A percentile compares a stretch with the other conserved stretches of the same genome.
phyloP scores from a whole-genome alignment of 2,888 invertebrate genomes.

The Ophion ventricosus region DNA sequence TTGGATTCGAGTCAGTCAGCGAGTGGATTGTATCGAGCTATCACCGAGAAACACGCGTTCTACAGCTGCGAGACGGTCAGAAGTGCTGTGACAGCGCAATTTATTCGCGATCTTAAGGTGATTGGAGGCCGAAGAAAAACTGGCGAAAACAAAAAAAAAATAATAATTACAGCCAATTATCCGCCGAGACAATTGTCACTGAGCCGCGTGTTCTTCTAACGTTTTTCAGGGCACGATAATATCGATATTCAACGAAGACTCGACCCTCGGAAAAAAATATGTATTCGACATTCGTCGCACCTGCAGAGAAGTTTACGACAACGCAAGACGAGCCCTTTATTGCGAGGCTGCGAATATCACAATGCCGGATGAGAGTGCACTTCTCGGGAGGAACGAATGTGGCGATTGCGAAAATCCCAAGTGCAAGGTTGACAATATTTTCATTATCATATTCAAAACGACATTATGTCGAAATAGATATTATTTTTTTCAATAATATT shows the following conservation, averaged over 20 bases:
- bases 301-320: conserved; percentile 95
- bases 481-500: not conserved
- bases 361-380: conserved; percentile 78
- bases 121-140: conserved; percentile 32
- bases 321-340: conserved; percentile 91
- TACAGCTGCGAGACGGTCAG: conserved; percentile 96
- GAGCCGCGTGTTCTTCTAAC: not conserved
- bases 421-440: conserved; percentile 77
- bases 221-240: conserved; percentile 90
- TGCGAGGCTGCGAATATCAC: conserved; percentile 79
- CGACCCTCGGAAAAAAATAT: conserved; percentile 93
- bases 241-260: conserved; percentile 95
- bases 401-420: conserved; percentile 80
- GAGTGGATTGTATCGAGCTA: conserved; percentile 92
- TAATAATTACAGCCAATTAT: not conserved
- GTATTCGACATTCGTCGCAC: conserved; percentile 96
- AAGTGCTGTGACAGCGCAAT: conserved; percentile 94
- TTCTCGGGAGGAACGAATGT: conserved; percentile 77
- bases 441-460: not conserved
- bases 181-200: not conserved
- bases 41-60: conserved; percentile 96
- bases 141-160: not conserved
- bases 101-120: conserved; percentile 93
- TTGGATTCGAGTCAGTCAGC: conserved; percentile 92
- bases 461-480: no score